A percentile compares a stretch with the other conserved stretches of the same genome.
These are phyloP conservation scores for Macroglossus sobrinus DNA, from an alignment of 2,113 vertebrate species.

Conservation along the genomic window DNA sequence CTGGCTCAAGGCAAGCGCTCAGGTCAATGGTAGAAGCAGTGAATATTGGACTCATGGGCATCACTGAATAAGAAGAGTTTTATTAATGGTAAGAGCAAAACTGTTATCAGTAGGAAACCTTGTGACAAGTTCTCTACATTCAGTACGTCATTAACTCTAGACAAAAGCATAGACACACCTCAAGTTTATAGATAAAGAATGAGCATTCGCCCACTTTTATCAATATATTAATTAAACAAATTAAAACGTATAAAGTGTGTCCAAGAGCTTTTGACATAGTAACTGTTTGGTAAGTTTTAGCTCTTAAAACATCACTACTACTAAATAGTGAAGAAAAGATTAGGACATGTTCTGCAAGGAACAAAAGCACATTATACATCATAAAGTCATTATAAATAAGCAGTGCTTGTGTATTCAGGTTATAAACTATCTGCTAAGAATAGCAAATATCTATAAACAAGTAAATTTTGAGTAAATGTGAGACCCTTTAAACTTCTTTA, in stretches of 20 bases:
- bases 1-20: not conserved
- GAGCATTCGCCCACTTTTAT: not conserved
- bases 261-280: not conserved
- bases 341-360: not conserved
- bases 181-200: not conserved
- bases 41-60: not conserved
- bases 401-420: not conserved
- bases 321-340: not conserved
- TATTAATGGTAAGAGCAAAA: not conserved
- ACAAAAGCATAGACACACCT: not conserved
- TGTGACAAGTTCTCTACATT: not conserved
- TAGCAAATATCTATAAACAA: not conserved
- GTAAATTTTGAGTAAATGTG: not conserved
- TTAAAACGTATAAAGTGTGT: not conserved
- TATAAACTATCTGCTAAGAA: not conserved
- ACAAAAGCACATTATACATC: not conserved
- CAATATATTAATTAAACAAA: not conserved
- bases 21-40: not conserved
- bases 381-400: not conserved
- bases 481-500: not conserved
- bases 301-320: not conserved
- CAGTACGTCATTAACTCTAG: not conserved
- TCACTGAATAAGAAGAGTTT: not conserved
- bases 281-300: not conserved
- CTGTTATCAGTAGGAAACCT: not conserved